These are phyloP conservation scores for Dendroctonus ponderosae DNA, from an alignment of 1,140 invertebrate species.

Conservation along the genomic window DNA sequence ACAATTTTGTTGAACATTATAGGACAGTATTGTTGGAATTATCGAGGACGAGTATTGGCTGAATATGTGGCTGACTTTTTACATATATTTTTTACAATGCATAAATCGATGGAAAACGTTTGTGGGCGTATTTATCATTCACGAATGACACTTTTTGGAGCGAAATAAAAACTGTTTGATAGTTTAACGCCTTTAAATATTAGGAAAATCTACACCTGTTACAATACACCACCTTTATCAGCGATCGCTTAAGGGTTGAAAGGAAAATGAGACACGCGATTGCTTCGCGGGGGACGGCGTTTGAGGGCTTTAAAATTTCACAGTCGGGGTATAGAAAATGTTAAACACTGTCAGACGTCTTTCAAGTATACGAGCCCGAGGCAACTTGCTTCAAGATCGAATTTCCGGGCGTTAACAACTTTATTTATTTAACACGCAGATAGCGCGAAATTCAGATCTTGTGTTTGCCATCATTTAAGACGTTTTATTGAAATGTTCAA, in stretches of 20 bases:
- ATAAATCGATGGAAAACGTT: no score
- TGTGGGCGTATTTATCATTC: no score
- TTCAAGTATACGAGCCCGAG: conserved; percentile 9
- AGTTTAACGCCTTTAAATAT: no score
- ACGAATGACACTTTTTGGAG: no score
- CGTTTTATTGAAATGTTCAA: neutral
- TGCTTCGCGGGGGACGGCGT: conserved; percentile 7
- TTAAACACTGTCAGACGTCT: conserved; percentile 8
- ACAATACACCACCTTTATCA: neutral
- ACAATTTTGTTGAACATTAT: no score
- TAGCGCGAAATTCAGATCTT: neutral
- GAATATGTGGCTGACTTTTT: no score
- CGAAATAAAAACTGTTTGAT: no score
- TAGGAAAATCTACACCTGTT: no score
- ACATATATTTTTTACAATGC: no score
- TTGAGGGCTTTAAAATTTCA: conserved; percentile 21
- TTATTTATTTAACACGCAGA: conserved; percentile 19
- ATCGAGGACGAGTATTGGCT: no score
- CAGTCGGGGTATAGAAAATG: conserved; percentile 13
- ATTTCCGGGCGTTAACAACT: conserved; percentile 20
- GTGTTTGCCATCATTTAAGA: neutral
- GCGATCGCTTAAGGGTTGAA: conserved; percentile 4
- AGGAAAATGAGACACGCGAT: conserved; percentile 12
- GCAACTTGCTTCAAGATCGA: conserved; percentile 4
- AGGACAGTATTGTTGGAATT: no score